Evolutionary conservation across 2,113 vertebrate genomes (phyloP), one percentile per base, ranked within the genome.

Genomic region (Eudorcas thomsonii): DNA sequence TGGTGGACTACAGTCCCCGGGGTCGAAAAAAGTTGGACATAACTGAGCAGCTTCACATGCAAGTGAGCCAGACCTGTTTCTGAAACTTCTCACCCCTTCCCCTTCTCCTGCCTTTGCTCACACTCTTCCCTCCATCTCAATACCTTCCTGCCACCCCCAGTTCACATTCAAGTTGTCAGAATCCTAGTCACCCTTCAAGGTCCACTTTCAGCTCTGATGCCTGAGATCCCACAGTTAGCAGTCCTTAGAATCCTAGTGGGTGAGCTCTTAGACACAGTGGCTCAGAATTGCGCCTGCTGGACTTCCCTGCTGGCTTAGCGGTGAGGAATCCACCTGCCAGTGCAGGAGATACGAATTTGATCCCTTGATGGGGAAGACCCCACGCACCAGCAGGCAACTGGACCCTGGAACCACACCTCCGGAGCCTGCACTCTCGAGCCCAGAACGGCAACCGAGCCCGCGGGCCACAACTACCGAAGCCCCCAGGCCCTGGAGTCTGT

Each of bases 401-500:
- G 11, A 5, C n/a, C 64, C n/a, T 36, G 11, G n/a, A 71, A 11
- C 64, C 17, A 71, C 9, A 21, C 21, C n/a, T 36, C 11, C 9
- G 5, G 33, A n/a, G 33, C 33, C 62, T n/a, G 2, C 2, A 9
- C 64, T 36, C 64, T 71, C 17, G 4, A 67, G 64, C 33, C 8
- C 8, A 0, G 17, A 36, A 21, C 2, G 0, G 17, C 33, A 67
- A 1, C 0, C 5, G 64, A 36, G 64, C 33, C 33, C 4, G 10
- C 4, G 1, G 33, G 17, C 64, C 33, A 21, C 64, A 67, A 1
- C 33, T 36, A 67, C 8, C 0, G 33, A 9, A 36, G 64, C 8
- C 64, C 17, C 17, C 33, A 21, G 17, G 64, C 17, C 17, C 64
- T 74, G 6, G 67, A 39, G 19, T 25, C 36, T 39, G 21, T 13